phyloP scores from a whole-genome alignment of 35 echinoderm and acorn worm species.

The Acanthaster planci region DNA sequence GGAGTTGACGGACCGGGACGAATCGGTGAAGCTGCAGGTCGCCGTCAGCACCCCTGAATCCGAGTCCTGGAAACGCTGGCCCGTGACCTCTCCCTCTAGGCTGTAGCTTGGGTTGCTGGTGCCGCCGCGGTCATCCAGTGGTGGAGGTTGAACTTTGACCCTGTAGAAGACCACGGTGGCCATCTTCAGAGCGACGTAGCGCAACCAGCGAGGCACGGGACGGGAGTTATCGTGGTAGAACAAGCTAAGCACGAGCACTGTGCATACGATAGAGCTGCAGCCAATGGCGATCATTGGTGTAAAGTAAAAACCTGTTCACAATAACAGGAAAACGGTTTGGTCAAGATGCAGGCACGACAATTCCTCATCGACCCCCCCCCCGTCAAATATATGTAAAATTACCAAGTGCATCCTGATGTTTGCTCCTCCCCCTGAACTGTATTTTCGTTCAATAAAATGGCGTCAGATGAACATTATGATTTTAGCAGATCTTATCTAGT shows the following conservation, averaged over 20 bases:
- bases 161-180: not conserved
- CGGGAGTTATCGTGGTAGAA: conserved; percentile 5
- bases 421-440: too few relatives aligned
- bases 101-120: not conserved
- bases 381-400: too few relatives aligned
- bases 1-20: not conserved
- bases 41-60: not conserved
- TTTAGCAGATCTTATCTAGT: too few relatives aligned
- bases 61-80: not conserved
- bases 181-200: not conserved
- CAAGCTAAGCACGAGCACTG: not conserved
- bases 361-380: too few relatives aligned
- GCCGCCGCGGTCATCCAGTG: not conserved
- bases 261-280: conserved; percentile 10
- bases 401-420: too few relatives aligned
- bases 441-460: too few relatives aligned
- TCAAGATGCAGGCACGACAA: not conserved
- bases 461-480: too few relatives aligned
- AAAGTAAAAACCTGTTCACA: conserved; percentile 16
- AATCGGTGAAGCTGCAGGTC: conserved; percentile 9
- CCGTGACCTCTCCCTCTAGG: not conserved
- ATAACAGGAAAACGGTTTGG: not conserved
- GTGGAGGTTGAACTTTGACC: not conserved
- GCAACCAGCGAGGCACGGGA: conserved; percentile 22
- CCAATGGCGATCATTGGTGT: conserved; percentile 36